phyloP scores from a whole-genome alignment of 2,888 invertebrate species.

The Torymus tubicola region DNA sequence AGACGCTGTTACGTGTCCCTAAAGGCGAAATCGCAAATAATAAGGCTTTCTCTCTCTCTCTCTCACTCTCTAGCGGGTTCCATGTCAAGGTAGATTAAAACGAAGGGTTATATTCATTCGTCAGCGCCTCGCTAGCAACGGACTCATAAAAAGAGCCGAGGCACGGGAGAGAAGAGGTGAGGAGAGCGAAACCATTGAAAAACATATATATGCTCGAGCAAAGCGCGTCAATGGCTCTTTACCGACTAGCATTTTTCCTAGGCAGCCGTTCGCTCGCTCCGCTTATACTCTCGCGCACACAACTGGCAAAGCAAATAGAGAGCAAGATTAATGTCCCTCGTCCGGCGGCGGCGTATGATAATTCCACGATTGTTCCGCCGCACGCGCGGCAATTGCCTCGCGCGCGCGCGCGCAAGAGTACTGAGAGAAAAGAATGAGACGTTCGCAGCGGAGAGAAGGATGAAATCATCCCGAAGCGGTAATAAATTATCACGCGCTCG shows the following conservation, averaged over 20 bases:
- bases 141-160: neutral
- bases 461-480: slow-evolving; percentile 59
- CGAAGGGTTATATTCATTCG: slow-evolving; percentile 49
- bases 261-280: neutral
- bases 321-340: slow-evolving; percentile 53
- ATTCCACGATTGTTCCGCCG: slow-evolving; percentile 45
- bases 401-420: neutral
- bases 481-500: slow-evolving; percentile 62
- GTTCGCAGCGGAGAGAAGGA: slow-evolving; percentile 36
- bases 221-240: slow-evolving; percentile 43
- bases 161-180: neutral
- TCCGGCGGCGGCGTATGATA: slow-evolving; percentile 44
- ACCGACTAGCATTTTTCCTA: slow-evolving; percentile 24
- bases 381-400: slow-evolving; percentile 13
- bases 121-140: slow-evolving; percentile 9
- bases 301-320: slow-evolving; percentile 45
- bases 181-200: slow-evolving; percentile 3
- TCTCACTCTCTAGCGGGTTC: neutral
- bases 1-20: slow-evolving; percentile 1
- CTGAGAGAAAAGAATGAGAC: slow-evolving; percentile 35
- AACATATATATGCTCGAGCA: slow-evolving; percentile 10
- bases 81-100: slow-evolving; percentile 52
- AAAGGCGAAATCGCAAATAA: slow-evolving; percentile 51
- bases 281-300: neutral
- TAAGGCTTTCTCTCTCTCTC: slow-evolving; percentile 29